These are phyloP conservation scores for Aphaenogaster rudis DNA, from an alignment of 1,140 invertebrate species.

Conservation along the genomic window DNA sequence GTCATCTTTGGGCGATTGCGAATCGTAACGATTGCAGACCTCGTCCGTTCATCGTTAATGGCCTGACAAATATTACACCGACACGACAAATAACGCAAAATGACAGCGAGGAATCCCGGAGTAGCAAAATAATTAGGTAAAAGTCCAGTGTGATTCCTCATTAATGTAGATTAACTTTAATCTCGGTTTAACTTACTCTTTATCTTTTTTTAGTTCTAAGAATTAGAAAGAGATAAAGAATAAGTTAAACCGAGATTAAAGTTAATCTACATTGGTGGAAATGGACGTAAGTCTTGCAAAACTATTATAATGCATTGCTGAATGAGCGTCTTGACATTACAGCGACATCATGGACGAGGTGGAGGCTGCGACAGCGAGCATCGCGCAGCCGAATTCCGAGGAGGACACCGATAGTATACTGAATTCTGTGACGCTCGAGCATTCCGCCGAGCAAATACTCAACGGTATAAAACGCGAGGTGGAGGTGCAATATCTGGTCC, in stretches of 20 bases:
- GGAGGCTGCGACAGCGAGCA: conserved; percentile 85
- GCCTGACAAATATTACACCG: not conserved
- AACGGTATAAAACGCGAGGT: conserved; percentile 86
- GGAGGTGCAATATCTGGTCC: conserved; percentile 87
- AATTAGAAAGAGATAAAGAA: too few relatives aligned
- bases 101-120: conserved; percentile 35
- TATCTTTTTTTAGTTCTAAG: too few relatives aligned
- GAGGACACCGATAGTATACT: conserved; percentile 75
- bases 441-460: conserved; percentile 87
- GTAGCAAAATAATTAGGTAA: conserved; percentile 60
- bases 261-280: too few relatives aligned
- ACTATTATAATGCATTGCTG: not conserved
- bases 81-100: conserved; percentile 41
- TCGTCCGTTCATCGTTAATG: conserved; percentile 72
- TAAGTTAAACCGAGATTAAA: too few relatives aligned
- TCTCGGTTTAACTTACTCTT: too few relatives aligned
- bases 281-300: not conserved
- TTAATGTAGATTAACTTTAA: too few relatives aligned
- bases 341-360: conserved; percentile 83
- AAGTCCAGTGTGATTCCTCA: not conserved
- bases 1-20: conserved; percentile 94
- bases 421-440: conserved; percentile 83
- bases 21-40: conserved; percentile 87
- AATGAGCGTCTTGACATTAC: not conserved
- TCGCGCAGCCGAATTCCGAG: conserved; percentile 76